Evolutionary conservation across 1,140 invertebrate genomes (phyloP), one percentile per base, ranked within the genome.

Genomic region (Phenacoccus solenopsis): DNA sequence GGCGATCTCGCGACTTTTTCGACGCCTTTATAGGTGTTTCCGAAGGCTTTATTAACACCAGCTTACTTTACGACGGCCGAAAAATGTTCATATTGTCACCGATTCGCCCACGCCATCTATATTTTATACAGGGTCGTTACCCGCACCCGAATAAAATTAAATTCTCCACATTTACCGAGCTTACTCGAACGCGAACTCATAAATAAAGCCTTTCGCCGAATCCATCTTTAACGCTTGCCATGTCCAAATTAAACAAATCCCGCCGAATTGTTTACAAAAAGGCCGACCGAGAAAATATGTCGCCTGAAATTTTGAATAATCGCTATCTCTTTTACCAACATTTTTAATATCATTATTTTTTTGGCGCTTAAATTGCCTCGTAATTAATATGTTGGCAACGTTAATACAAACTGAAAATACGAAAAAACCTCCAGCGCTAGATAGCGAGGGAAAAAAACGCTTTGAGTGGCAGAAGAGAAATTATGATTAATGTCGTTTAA

Each of bases 331-430:
- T 64, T 64, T 64, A 25, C 21, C 56, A n/a, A 20, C 59, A 20
- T 64, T 64, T 64, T 64, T 64, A 64, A 64, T 64, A 64, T 64
- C 59, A 64, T 64, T 64, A 64, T 64, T 64, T 64, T 64, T 64
- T 64, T 64, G 22, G 22, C 21, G 22, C 59, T 25, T 25, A 64
- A 64, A 64, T 64, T 64, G 59, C 59, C 59, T 64, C 59, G 59
- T 64, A 64, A 64, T 64, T 64, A 64, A 64, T 64, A 64, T 64
- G 59, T 64, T 64, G 25, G 59, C 25, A 64, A 64, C 59, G 25
- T 64, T 64, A 64, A 64, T 64, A 64, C 59, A 22, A 64, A 64
- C 10, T 27, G 59, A 64, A 64, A 64, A 25, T 49, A n/a, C 5
- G 3, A n/a, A 49, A 16, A 49, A 49, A 49, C 13, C 13, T 16